Evolutionary conservation across 2,113 vertebrate genomes (phyloP).

Genomic region (Oryctolagus cuniculus): DNA sequence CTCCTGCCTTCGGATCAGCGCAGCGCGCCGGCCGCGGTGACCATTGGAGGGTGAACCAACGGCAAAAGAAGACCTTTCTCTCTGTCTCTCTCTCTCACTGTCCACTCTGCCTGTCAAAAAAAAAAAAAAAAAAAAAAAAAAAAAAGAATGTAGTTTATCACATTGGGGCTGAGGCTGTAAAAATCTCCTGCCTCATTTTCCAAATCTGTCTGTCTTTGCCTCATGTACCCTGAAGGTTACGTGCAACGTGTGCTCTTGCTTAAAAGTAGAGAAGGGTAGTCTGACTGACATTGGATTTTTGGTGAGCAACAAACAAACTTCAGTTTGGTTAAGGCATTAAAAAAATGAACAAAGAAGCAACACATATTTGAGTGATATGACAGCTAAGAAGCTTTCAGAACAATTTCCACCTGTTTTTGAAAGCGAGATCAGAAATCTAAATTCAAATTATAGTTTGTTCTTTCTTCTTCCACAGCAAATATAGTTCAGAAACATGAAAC

Average conservation of each 20-base stretch:
- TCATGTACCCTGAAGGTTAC: background rate
- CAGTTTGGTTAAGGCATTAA: background rate
- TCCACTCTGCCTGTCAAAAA: no score
- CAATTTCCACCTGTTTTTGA: constrained; percentile 57
- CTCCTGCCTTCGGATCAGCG: no score
- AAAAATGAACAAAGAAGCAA: background rate
- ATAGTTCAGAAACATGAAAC: background rate
- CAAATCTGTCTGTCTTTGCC: background rate
- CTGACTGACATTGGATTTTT: background rate
- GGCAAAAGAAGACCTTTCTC: no score
- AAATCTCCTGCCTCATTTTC: background rate
- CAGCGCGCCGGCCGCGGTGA: no score
- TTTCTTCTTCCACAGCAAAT: constrained; percentile 19
- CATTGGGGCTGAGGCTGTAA: background rate
- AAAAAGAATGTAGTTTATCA: constrained; percentile 1
- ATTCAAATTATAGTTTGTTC: constrained; percentile 6
- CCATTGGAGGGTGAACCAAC: no score
- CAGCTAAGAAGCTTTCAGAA: background rate
- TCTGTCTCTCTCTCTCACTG: no score
- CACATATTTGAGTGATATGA: constrained; percentile 25
- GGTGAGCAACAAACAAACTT: background rate
- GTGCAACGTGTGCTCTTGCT: background rate
- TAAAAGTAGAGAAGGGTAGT: background rate
- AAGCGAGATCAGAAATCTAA: constrained; percentile 52
- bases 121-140: no score